Evolutionary conservation across 2,113 vertebrate genomes (phyloP), one percentile per base, ranked within the genome.

Genomic region (Laticauda colubrina): DNA sequence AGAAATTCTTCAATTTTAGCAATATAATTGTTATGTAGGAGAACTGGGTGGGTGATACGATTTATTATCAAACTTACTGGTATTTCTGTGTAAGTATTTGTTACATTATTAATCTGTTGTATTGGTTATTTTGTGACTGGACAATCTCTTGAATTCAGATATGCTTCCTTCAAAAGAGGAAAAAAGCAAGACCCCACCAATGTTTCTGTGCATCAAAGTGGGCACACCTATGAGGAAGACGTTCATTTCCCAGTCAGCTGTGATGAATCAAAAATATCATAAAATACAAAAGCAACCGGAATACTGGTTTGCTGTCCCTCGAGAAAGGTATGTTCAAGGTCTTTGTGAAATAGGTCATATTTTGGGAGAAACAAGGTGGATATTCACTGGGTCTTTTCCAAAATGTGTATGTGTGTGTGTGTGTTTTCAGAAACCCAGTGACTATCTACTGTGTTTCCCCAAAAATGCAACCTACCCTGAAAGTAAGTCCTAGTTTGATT

Each of bases 191-290:
- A 98, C 97, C 75, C 99, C 99, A 2, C 99, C 99, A 15, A 99
- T 99, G 99, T 99, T 99, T 96, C 98, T 99, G 88, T 99, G 99
- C 97, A 99, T 99, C 97, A 99, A 98, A 97, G 98, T 99, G 93
- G 99, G 99, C 69, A 99, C 99, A 92, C 99, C 99, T 15, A 99
- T 99, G 99, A 98, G 98, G 89, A 99, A 99, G 96, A 99, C 99
- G n/a, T 99, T 99, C 91, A 98, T 97, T 9, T 97, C 98, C 34
- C 98, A 98, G 93, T 98, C 97, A 3, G 96, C 97, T 0, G 97
- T 98, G 75, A 97, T 98, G 86, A 97, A 97, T 89, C 98, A 98
- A 91, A 98, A 98, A 9, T 98, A 98, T 5, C 96, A 97, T 90
- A 97, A 96, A 86, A 96, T 97, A 43, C 98, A 97, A 23, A 99